Percentiles rank a stretch among this genome's conserved stretches.
These are phyloP conservation scores for Platyrinchus mystaceus DNA, from an alignment of 2,797 vertebrate species.

Conservation along the genomic window DNA sequence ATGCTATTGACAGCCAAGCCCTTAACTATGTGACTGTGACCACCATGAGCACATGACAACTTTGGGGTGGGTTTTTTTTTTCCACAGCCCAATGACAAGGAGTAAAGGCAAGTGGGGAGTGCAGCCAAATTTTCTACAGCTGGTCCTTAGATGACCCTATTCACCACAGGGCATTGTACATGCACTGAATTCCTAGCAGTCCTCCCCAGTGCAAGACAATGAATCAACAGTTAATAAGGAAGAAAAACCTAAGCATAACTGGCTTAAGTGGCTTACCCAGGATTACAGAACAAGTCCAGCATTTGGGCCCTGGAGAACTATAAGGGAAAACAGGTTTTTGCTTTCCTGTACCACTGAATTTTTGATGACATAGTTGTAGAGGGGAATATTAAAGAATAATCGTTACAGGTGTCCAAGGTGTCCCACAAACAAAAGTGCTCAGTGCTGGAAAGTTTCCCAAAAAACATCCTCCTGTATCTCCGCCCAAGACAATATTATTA, in stretches of 20 bases:
- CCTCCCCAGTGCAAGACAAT: background rate
- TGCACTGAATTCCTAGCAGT: background rate
- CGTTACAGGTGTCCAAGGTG: accelerated
- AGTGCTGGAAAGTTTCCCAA: background rate
- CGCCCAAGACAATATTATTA: background rate
- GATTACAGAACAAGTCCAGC: background rate
- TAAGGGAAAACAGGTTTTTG: background rate
- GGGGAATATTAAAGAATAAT: background rate
- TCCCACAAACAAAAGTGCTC: background rate
- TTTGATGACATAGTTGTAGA: background rate
- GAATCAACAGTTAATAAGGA: background rate
- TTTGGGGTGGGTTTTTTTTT: background rate
- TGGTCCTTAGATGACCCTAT: background rate
- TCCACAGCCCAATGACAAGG: background rate
- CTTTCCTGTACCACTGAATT: background rate
- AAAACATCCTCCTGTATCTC: background rate
- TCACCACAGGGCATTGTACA: background rate
- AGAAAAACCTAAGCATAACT: background rate
- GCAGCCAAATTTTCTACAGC: background rate
- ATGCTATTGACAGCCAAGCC: background rate
- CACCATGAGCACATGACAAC: background rate
- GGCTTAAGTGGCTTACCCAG: background rate
- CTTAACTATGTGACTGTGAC: background rate
- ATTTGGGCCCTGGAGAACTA: background rate
- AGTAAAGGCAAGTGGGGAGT: background rate